phyloP scores from a whole-genome alignment of 2,797 vertebrate species.

The Macroramphosus scolopax region DNA sequence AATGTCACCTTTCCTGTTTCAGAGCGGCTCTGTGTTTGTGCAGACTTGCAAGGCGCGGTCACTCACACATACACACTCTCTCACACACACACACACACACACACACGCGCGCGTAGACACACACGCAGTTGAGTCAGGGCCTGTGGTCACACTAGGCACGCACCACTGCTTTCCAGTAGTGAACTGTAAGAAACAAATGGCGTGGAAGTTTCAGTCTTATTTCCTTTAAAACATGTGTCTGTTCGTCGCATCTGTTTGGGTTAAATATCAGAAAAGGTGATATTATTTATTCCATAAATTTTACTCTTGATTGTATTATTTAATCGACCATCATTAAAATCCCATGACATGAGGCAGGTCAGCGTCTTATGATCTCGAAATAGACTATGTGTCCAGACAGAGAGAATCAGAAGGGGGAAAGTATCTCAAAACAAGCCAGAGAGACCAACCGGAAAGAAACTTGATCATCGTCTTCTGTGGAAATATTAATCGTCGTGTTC shows the following conservation, averaged over 20 bases:
- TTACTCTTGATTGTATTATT: not conserved
- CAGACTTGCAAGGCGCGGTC: constrained; percentile 82
- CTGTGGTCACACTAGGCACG: constrained; percentile 78
- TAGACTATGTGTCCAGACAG: too few species aligned
- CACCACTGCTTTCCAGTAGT: constrained; percentile 59
- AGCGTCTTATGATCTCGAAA: too few species aligned
- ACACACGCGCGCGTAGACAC: too few species aligned
- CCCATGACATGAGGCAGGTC: too few species aligned
- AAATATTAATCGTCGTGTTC: constrained; percentile 69
- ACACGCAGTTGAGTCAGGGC: constrained; percentile 54
- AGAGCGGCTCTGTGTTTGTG: constrained; percentile 77
- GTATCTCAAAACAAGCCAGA: too few species aligned
- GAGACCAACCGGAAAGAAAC: constrained; percentile 42
- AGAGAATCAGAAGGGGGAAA: too few species aligned
- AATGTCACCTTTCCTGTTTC: constrained; percentile 89
- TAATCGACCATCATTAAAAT: not conserved
- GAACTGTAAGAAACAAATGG: constrained; percentile 43
- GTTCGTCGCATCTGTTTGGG: not conserved
- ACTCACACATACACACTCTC: constrained; percentile 25
- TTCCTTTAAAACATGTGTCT: constrained; percentile 16
- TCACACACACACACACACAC: constrained; percentile 6
- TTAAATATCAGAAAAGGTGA: not conserved
- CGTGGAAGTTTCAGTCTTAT: constrained; percentile 40
- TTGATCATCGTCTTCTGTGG: constrained; percentile 40
- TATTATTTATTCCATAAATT: not conserved